phyloP scores from a whole-genome alignment of 2,797 vertebrate genomes.

The Stomatorhinus walkeri region DNA sequence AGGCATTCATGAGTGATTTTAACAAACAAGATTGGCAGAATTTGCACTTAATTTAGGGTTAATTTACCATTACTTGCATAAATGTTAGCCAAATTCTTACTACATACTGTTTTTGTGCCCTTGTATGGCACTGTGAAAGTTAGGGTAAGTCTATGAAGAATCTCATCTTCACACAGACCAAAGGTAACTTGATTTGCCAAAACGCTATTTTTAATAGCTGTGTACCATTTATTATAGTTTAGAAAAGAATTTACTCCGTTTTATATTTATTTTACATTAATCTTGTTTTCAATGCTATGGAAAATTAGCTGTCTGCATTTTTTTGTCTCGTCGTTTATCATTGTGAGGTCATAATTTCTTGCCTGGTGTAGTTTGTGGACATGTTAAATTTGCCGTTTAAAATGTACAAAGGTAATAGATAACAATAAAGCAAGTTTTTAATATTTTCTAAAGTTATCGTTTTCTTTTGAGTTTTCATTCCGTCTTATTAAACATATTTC shows the following conservation, averaged over 20 bases:
- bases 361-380: neutral
- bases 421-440: constrained; percentile 8
- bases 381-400: neutral
- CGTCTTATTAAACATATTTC: neutral
- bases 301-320: neutral
- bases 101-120: neutral
- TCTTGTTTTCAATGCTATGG: neutral
- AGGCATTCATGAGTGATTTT: neutral
- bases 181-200: neutral
- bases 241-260: neutral
- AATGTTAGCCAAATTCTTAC: neutral
- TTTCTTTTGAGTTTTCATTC: neutral
- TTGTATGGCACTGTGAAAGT: neutral
- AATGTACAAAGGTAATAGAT: neutral
- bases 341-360: neutral
- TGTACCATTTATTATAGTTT: neutral
- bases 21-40: constrained; percentile 21
- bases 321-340: neutral
- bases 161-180: neutral
- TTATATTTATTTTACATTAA: neutral
- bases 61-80: neutral
- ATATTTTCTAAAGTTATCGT: neutral
- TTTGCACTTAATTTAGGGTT: constrained; percentile 44
- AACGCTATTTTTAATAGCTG: neutral
- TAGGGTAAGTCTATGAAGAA: neutral